Evolutionary conservation across 2,888 invertebrate species (phyloP).

Genomic region (Drosophila imparisetae): DNA sequence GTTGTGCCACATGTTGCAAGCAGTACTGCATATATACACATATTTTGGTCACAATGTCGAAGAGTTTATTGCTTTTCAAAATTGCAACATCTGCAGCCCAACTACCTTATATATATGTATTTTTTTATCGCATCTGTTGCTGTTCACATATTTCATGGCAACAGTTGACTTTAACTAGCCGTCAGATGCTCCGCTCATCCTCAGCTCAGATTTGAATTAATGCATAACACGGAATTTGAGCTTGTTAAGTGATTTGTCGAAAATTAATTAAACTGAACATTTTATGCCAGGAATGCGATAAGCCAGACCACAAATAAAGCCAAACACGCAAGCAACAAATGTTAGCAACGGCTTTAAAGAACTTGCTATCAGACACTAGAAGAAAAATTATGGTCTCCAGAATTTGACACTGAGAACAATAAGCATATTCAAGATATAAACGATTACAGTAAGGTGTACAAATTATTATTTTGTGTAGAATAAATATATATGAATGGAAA

Average conservation of each 20-base stretch:
- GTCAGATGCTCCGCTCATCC: not conserved
- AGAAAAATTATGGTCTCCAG: not conserved
- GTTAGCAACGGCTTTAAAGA: conserved; percentile 10
- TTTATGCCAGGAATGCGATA: conserved; percentile 55
- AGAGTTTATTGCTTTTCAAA: not conserved
- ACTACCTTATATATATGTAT: not conserved
- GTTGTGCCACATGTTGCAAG: conserved; percentile 43
- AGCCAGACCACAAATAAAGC: conserved; percentile 37
- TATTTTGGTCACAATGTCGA: not conserved
- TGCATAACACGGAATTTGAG: conserved; percentile 16
- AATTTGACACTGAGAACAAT: not conserved
- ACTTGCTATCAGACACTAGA: conserved; percentile 16
- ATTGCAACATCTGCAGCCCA: not conserved
- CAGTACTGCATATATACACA: not conserved
- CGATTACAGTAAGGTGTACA: not conserved
- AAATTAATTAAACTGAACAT: conserved; percentile 65
- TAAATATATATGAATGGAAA: not conserved
- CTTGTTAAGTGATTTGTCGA: conserved; percentile 69
- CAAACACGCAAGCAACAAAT: conserved; percentile 44
- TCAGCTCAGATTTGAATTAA: conserved; percentile 12
- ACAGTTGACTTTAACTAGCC: not conserved
- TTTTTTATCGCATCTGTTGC: not conserved
- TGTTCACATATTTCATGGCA: not conserved
- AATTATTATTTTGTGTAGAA: not conserved
- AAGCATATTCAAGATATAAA: not conserved